Base-by-base conservation (phyloP, 1,140 invertebrate genomes). In the Chrysomallon squamiferum region DNA sequence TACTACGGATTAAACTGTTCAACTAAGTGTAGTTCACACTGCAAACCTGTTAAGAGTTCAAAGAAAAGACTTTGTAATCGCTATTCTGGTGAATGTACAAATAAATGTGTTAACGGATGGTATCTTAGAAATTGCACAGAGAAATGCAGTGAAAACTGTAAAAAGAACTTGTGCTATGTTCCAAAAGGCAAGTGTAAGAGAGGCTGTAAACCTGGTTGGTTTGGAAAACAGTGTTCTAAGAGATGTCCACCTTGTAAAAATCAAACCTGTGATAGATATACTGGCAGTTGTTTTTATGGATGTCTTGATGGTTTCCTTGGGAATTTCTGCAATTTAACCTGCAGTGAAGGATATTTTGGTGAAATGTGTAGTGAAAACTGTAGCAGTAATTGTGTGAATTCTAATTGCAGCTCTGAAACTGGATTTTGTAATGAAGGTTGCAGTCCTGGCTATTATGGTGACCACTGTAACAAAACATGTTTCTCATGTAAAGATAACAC, bases 261-360 rank as follows among this genome's bases (percentile, higher is more conserved):
- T 27, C 18, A 30, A 5, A 18, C 50, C n/a, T 54, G 50, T 54
- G 50, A 27, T 2, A 18, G n/a, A 9, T 1, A 2, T 7, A 7
- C 50, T 13, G 50, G 50, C 5, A 22, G 15, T 54, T 54, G 50
- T 27, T 11, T 1, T 11, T 2, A 54, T 27, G 50, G 50, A 20
- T 54, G 45, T 47, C 45, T 47, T n/a, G n/a, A n/a, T n/a, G 22
- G 50, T 22, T 54, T 54, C 13, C 50, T 20, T 54, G 50, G 50
- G 1, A 13, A 54, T 54, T 25, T 27, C 9, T 54, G 50, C 25
- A 54, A 30, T 27, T 5, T 27, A 30, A 54, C 3, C 25, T 54
- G 50, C 29, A 54, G 7, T 22, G 50, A 54, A 15, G 29, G 22
- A 54, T 25, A 11, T 13, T 54, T 27, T 54, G 50, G 50, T 2